Percentiles rank a stretch among this genome's conserved stretches.
Evolutionary conservation across 2,113 vertebrate genomes (phyloP).

Genomic region (Dicrurus megarhynchus): DNA sequence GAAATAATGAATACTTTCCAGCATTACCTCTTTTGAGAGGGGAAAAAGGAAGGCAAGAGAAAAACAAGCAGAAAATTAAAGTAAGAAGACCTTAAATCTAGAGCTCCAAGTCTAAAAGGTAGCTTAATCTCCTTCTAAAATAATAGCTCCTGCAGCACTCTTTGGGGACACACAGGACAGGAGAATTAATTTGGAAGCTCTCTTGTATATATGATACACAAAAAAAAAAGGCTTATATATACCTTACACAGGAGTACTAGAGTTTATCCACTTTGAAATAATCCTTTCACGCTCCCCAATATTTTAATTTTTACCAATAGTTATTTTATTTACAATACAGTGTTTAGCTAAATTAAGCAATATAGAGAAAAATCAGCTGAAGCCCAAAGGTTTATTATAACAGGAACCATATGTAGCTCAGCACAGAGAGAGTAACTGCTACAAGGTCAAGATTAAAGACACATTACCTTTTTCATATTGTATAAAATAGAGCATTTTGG

Average conservation of each 20-base stretch:
- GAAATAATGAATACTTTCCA: neutral
- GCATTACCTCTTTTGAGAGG: neutral
- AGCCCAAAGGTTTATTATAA: neutral
- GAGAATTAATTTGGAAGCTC: neutral
- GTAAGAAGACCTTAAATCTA: neutral
- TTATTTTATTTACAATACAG: neutral
- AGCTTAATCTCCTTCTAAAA: neutral
- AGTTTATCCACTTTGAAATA: neutral
- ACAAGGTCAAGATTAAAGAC: conserved; percentile 20
- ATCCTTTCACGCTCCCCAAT: neutral
- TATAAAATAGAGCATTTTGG: neutral
- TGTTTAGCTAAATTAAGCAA: neutral
- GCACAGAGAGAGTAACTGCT: neutral
- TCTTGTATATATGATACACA: neutral
- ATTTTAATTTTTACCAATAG: neutral
- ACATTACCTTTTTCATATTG: neutral
- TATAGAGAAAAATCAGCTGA: neutral
- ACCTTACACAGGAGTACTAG: neutral
- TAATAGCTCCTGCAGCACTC: neutral
- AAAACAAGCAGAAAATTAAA: neutral
- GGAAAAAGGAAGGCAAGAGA: neutral
- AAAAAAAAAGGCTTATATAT: neutral
- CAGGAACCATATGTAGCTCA: neutral
- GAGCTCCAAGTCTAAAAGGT: neutral
- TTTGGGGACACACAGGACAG: neutral